Base-by-base conservation (phyloP, 2,888 invertebrate species). In the Apodemia mormo region DNA sequence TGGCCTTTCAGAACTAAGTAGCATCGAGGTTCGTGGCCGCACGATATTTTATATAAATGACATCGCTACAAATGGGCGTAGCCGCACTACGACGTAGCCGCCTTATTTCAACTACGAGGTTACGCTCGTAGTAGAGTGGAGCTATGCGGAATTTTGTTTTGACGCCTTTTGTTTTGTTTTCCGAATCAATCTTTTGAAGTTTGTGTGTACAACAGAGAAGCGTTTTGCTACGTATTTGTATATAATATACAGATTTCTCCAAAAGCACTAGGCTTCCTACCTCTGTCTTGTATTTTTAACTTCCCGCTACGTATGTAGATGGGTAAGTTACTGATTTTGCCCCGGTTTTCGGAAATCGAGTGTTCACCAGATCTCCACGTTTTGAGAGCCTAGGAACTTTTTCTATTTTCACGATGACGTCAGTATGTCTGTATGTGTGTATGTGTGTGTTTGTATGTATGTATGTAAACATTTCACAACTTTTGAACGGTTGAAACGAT, bases 41-140 rank as follows among this genome's bases (percentile, higher is more conserved):
- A 67, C 49, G 65, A 43, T 68, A 66, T 70, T 30, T 66, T 67
- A 66, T 45, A 45, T 37, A 29, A 58, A 58, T 49, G 33, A 52
- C 58, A 66, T 22, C 14, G 66, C 70, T 68, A 70, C 65, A 77
- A 76, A 85, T 84, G 83, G 85, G 85, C 79, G 85, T 82, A 56
- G 56, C 29, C 56, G 12, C 49, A 81, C 76, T 74, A 72, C 75
- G 73, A 58, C 73, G 73, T 74, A 75, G 76, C 69, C 14, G 71
- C 78, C 79, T 81, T 78, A 79, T 58, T 10, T 30, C 9, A 12
- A 71, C 78, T 79, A 81, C 78, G 79, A 73, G 65, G 73, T 75
- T 77, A 76, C 76, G 77, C 72, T 69, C 78, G 80, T 79, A 79
- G 81, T 79, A 75, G 71, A 65, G 70, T 77, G 75, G 76, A 14